Evolutionary conservation across 2,888 invertebrate genomes (phyloP), one percentile per base, ranked within the genome.

Genomic region (Lordiphosa andalusiaca): DNA sequence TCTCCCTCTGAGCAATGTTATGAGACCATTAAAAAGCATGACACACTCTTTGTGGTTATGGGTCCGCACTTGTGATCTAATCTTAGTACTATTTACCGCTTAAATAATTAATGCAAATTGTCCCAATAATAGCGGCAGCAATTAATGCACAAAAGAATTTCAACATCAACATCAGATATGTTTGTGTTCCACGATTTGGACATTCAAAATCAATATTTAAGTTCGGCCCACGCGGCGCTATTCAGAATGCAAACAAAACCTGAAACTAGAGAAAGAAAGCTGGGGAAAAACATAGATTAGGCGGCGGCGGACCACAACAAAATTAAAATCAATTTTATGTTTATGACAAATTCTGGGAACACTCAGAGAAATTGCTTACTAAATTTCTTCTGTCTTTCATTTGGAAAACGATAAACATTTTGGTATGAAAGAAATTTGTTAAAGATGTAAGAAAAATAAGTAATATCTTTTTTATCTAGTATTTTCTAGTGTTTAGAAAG

Each of bases 281-380:
- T 50, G 47, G 62, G 47, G 47, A 55, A 36, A 13, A 62, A 54
- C 40, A 10, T 13, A 37, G 47, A 49, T 56, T 30, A 30, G 30
- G 10, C 30, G 30, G 10, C 30, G 30, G 30, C 2, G 9, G 10
- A 30, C 9, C 30, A 50, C 39, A 61, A 57, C 55, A 30, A 63
- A 69, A 73, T 70, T 66, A 53, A 67, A 76, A 70, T 70, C 62
- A 75, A 73, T 78, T 75, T 75, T 60, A 72, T 78, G 70, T 75
- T 75, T 78, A 75, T 75, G 78, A 78, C 75, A 75, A 58, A 70
- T 61, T 71, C 68, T 65, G 58, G 54, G 36, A 46, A 44, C 51
- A 59, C 73, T 30, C 76, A 70, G 73, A 67, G 62, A 73, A 41
- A 9, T 12, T 7, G 40, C 46, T 46, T 46, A 21, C n/a, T n/a